Evolutionary conservation across 2,113 vertebrate species (phyloP).

Genomic region (Microcebus ravelobensis): DNA sequence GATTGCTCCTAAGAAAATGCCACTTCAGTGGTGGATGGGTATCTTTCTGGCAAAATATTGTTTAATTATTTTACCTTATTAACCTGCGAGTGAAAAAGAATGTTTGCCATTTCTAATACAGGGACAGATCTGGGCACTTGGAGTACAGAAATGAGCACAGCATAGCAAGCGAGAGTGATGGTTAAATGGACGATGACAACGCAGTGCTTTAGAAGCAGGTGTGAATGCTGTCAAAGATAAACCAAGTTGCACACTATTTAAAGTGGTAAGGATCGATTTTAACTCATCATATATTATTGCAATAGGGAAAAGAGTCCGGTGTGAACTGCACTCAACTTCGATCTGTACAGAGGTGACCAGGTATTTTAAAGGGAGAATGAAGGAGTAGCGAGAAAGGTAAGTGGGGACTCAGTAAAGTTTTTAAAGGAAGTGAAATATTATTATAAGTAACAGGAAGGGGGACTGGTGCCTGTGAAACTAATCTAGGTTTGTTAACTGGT

Average conservation of each 20-base stretch:
- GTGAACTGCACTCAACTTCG: neutral
- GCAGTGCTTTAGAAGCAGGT: neutral
- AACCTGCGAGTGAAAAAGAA: neutral
- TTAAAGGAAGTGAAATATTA: neutral
- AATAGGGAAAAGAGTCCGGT: neutral
- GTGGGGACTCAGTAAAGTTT: neutral
- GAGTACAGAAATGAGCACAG: neutral
- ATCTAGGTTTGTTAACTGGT: neutral
- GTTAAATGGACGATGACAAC: neutral
- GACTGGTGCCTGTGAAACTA: neutral
- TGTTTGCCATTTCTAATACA: neutral
- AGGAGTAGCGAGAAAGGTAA: neutral
- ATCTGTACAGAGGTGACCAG: neutral
- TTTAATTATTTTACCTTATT: neutral
- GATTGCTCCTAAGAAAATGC: neutral
- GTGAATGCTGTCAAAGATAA: neutral
- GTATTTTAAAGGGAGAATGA: neutral
- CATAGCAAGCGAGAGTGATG: neutral
- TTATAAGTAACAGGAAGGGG: neutral
- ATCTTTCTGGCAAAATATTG: neutral
- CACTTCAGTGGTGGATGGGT: neutral
- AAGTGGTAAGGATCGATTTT: neutral
- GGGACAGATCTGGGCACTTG: neutral
- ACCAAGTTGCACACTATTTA: neutral
- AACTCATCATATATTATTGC: neutral